Base-by-base conservation (phyloP, 2,113 vertebrate genomes). In the Lamprotornis superbus region DNA sequence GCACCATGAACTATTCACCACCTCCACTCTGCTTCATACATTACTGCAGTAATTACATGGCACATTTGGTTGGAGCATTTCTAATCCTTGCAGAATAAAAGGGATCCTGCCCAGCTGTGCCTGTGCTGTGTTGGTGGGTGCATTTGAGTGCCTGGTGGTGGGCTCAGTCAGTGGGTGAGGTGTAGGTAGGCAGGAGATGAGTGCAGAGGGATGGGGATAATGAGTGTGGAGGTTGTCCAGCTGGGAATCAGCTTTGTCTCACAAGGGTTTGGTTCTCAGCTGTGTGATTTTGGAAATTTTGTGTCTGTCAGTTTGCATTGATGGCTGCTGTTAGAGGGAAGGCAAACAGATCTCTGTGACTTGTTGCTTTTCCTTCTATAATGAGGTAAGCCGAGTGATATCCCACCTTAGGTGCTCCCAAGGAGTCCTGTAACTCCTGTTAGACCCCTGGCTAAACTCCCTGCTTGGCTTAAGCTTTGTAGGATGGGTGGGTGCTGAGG, bases 401-500 rank as follows among this genome's bases (percentile, higher is more conserved):
- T 10, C 8, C 27, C 25, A 25, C 12, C 2, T 10, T 0, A 5
- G 15, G 10, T 23, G 23, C 6, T 79, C 28, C 3, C 24, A 27
- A 37, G 25, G 7, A 49, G 30, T 42, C 10, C 57, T 70, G 15
- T 8, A 19, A 23, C 35, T 44, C 39, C 25, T 90, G 11, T n/a
- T 20, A 23, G 59, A 23, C 4, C 16, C 53, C 6, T 23, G 56
- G 9, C 39, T 71, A 12, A 27, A 10, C 5, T 47, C 27, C 19
- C 19, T 73, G 70, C 19, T 16, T 35, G 35, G 44, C 4, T 70
- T 35, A 8, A 37, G 1, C 20, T 35, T 15, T 35, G 30, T 35
- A 39, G 44, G 50, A 2, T 12, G 31, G 31, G 7, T 47, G 40
- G 16, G 44, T 75, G 65, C n/a, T 61, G 19, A 15, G 60, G 28